Base-by-base conservation (phyloP, 2,113 vertebrate genomes). In the Gambusia holbrooki region DNA sequence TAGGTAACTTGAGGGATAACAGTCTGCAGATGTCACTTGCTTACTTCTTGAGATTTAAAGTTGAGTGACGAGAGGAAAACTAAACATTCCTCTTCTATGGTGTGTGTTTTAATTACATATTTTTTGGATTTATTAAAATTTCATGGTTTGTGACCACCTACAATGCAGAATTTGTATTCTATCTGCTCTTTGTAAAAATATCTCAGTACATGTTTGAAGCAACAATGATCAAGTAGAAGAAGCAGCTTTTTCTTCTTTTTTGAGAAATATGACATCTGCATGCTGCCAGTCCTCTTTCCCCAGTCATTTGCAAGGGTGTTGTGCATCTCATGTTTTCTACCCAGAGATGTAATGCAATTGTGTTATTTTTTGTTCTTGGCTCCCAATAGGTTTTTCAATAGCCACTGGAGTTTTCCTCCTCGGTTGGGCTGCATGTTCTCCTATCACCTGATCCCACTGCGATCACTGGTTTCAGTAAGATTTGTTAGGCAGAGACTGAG, bases 31-130 rank as follows among this genome's bases (percentile, higher is more conserved):
- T 84, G 54, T 62, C 61, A 66, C 70, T 80, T 83, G 69, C 80
- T 82, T 84, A 82, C 64, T 74, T 80, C 33, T 82, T 22, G 76
- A 75, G 71, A 79, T 88, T 73, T 84, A 29, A 83, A 80, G 27
- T 84, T 79, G 69, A 79, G 79, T 63, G 70, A 82, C 17, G 70
- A 65, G 27, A 66, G 58, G 48, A 80, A 62, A 66, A 76, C 77
- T 74, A 74, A 86, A 86, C 33, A 54, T n/a, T 19, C 7, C 7
- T 68, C 67, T 71, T 37, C 27, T 72, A 73, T 84, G n/a, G 28
- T 58, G 65, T 69, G 66, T 17, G 27, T 72, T 65, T 10, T 32
- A 42, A 33, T 65, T 25, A 62, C 45, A 63, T 69, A 17, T 33
- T 66, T 72, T 51, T 68, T 48, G 74, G 51, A 71, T 71, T 48